A percentile compares a stretch with the other conserved stretches of the same genome.
These are phyloP conservation scores for Dryadula phaetusa DNA, from an alignment of 2,888 invertebrate genomes.

Conservation along the genomic window DNA sequence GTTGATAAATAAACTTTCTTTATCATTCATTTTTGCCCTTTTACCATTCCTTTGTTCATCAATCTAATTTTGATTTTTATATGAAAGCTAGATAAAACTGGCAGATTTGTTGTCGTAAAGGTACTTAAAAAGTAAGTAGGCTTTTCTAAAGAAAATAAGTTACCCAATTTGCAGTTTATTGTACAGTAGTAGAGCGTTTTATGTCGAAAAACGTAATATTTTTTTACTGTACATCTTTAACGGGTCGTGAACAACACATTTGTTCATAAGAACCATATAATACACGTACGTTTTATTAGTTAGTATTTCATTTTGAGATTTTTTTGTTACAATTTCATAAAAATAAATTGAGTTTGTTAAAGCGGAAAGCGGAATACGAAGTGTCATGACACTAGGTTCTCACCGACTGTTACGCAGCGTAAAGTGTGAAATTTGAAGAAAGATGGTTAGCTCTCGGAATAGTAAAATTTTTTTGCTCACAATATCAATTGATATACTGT, in stretches of 20 bases:
- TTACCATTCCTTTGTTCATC: background rate
- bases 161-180: constrained; percentile 32
- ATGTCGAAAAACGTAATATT: background rate
- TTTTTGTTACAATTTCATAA: no score
- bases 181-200: constrained; percentile 22
- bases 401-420: no score
- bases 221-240: constrained; percentile 3
- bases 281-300: background rate
- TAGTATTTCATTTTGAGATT: background rate
- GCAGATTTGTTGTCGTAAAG: background rate
- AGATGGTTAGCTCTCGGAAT: no score
- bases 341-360: no score
- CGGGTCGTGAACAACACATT: background rate
- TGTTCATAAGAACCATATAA: background rate
- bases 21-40: background rate
- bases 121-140: constrained; percentile 15
- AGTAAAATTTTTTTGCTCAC: no score
- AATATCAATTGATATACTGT: no score
- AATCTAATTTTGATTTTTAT: background rate
- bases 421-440: no score
- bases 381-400: no score
- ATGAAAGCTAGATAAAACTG: background rate
- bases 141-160: constrained; percentile 24
- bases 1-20: background rate
- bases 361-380: no score